Evolutionary conservation across 2,888 invertebrate species (phyloP), one percentile per base, ranked within the genome.

Genomic region (Camptogramma bilineatum): DNA sequence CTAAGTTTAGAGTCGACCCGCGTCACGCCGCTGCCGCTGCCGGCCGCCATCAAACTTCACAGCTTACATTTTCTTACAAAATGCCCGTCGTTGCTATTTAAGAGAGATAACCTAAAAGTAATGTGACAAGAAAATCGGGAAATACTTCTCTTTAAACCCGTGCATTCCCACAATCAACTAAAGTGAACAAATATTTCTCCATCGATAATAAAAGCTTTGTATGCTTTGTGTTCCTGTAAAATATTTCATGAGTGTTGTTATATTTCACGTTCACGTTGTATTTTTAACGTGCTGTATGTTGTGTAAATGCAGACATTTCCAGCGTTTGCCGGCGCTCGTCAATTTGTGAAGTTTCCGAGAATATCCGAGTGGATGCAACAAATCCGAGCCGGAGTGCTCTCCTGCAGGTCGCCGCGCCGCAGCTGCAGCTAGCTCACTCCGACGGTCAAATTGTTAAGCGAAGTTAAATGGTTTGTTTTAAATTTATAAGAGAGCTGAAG

Each of bases 1-100:
- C 39, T 46, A 50, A 64, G 68, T 64, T 62, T 64, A 68, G 64
- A 60, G 56, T 46, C 56, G 62, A 63, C 68, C 68, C 64, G 39
- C 59, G 67, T 62, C 64, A 62, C 62, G 39, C 13, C 48, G 31
- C 18, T 31, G 52, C 28, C 55, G 19, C 47, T 52, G 39, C 46
- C 52, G 21, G 17, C 18, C 31, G 56, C 52, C 17, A 52, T 56
- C 10, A 10, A 24, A 56, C 56, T 56, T 62, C 18, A 44, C 50
- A 39, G 16, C 44, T 10, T 39, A 16, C 24, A 59, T 51, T 54
- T 52, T 60, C 18, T 60, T 34, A 28, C 19, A 52, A 64, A 60
- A 46, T 18, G 2, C 48, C 39, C 34, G 24, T 18, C 42, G 44
- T 21, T 54, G 24, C 2, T 31, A 19, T 18, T 24, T 53, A 10